phyloP scores from a whole-genome alignment of 2,113 vertebrate species.

The Oenanthe melanoleuca region DNA sequence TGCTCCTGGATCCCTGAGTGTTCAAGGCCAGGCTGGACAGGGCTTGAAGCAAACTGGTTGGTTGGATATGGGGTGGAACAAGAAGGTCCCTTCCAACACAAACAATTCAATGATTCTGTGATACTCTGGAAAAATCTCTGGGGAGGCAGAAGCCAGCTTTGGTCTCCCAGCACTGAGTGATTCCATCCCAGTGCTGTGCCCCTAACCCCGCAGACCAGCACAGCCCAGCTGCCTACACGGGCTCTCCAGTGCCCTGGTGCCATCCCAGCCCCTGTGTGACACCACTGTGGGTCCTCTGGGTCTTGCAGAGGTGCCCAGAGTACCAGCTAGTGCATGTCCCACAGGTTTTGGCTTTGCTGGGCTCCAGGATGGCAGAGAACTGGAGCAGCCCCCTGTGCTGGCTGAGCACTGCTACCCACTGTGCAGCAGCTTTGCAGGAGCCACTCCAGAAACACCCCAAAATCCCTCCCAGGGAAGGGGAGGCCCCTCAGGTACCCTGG shows the following conservation, averaged over 20 bases:
- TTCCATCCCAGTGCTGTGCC: background rate
- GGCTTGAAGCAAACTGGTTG: background rate
- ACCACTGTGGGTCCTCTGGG: background rate
- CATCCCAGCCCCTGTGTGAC: background rate
- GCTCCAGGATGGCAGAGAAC: background rate
- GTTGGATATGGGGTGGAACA: background rate
- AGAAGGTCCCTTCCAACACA: background rate
- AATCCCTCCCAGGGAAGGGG: background rate
- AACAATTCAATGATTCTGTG: background rate
- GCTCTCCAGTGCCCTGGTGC: background rate
- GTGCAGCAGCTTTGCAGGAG: background rate
- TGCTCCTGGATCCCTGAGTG: background rate
- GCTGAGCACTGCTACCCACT: background rate
- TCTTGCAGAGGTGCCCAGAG: background rate
- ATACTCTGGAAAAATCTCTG: background rate
- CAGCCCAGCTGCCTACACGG: fast-evolving
- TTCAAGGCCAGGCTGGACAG: background rate
- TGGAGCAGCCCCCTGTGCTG: background rate
- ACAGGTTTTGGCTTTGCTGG: background rate
- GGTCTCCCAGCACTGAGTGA: background rate
- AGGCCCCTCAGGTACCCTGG: background rate
- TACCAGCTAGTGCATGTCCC: background rate
- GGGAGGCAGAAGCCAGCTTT: background rate
- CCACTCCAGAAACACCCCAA: background rate
- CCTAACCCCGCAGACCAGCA: background rate